Evolutionary conservation across 2,113 vertebrate species (phyloP).

Genomic region (Tinamus guttatus): DNA sequence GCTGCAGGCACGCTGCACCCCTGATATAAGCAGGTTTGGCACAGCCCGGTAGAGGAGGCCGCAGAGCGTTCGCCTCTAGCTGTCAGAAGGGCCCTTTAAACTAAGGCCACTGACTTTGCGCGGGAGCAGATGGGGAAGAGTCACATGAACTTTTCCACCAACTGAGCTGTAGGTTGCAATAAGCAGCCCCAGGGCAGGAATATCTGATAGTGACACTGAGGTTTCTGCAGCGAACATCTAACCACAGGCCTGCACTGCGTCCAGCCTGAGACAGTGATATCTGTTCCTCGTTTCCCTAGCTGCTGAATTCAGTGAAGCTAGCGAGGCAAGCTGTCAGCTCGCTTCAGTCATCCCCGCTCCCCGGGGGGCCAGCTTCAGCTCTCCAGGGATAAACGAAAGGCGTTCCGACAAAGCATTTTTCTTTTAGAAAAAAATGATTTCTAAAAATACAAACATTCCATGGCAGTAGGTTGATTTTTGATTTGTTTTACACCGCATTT

Average conservation of each 20-base stretch:
- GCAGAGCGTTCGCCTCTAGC: not conserved
- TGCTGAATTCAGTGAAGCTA: not conserved
- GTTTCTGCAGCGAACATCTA: not conserved
- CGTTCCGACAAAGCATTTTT: not conserved
- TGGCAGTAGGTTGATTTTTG: not conserved
- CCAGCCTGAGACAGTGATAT: not conserved
- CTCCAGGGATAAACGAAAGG: not conserved
- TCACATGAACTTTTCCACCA: conserved; percentile 55
- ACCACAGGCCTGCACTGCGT: not conserved
- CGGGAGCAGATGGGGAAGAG: conserved; percentile 47
- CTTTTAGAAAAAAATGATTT: not conserved
- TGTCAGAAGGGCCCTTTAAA: not conserved
- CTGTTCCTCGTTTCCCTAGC: not conserved
- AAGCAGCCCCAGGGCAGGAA: conserved; percentile 42
- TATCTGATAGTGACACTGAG: not conserved
- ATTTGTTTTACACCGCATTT: not conserved
- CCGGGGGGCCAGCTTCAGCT: not conserved
- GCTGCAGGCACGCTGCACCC: not conserved
- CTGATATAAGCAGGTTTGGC: not conserved
- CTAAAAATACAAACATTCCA: not conserved
- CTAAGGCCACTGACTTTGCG: conserved; percentile 15
- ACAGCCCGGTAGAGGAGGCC: not conserved
- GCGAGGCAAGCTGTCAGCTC: not conserved
- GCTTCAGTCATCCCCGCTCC: not conserved
- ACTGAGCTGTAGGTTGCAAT: conserved; percentile 21